Base-by-base conservation (phyloP, 1,140 invertebrate genomes). In the Heterodera schachtii region DNA sequence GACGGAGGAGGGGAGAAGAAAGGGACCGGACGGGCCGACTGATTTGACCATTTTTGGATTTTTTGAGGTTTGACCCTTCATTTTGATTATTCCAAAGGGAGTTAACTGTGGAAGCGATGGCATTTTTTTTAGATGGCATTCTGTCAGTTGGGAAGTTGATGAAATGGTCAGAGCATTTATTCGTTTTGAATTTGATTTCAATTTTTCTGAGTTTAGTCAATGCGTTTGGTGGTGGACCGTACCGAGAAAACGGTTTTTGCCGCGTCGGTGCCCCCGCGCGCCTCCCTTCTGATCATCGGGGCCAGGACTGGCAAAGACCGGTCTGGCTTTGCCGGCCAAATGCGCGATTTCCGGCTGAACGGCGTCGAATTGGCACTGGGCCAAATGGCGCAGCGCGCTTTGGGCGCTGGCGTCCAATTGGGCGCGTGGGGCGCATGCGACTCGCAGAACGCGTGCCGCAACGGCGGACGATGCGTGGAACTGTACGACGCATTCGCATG, bases 241-340 rank as follows among this genome's bases (percentile, higher is more conserved):
- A 73, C 71, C 7, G 80, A 88, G 64, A 85, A 84, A 43, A 75
- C 64, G 31, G 21, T 87, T 5, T 83, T 78, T 2, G 80, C 73
- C 1, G 82, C 83, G 31, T 84, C 83, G 60, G 64, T 89, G 47
- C 78, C 90, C 44, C 88, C 89, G 31, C 67, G 60, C 4, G 81
- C 88, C 52, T 84, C 80, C 70, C 85, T 69, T 66, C 88, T 83
- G 73, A 89, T 85, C 49, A 66, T 87, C 43, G 86, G 87, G 13
- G 86, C 87, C 31, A 52, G 87, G 64, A 89, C 83, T n/a, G 80
- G 81, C 11, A 69, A 83, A 52, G 84, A 84, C 3, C 66, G 70
- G 46, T 79, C 87, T 46, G 88, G 89, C n/a, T 90, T 81, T 70
- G 87, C 89, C 5, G 87, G 87, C 3, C 87, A 90, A 69, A 78